Evolutionary conservation across 2,888 invertebrate species (phyloP), one percentile per base, ranked within the genome.

Genomic region (Diogma glabrata): DNA sequence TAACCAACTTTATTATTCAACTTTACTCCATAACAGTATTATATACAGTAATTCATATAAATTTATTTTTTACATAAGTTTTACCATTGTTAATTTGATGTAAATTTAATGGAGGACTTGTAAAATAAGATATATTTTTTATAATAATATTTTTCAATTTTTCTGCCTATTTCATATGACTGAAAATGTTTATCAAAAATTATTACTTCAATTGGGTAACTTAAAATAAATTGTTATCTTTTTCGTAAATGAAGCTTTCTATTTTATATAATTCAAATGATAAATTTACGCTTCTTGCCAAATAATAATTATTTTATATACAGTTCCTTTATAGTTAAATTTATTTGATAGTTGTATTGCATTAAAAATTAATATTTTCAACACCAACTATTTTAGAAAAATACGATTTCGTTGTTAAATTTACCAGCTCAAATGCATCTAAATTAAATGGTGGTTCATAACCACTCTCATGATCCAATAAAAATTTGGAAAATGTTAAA

Each of bases 231-330:
- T 22, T 33, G 12, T 10, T 33, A 14, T 33, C 49, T 45, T 49
- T 26, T 45, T 49, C 47, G 24, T 46, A 45, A 33, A 49, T 45
- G 19, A 40, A 52, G 30, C 33, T 46, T 49, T 30, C 22, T 46
- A 52, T 52, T 52, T 52, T 52, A 52, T 33, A 49, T 49, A 52
- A 46, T 14, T 52, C 52, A 23, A 49, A 52, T 49, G 12, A 9
- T 6, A 12, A n/a, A 26, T 10, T 26, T 46, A 14, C 10, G 4
- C n/a, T 43, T 30, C 30, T 46, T 30, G 48, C 23, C 19, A 53
- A 16, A 53, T 53, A 51, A 51, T 51, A 49, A 23, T 45, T 20
- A 38, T 23, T 46, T 49, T 53, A 49, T 51, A 51, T 24, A 43
- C 23, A 12, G 49, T 53, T n/a, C 47, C 47, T 14, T 53, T 53